A percentile compares a stretch with the other conserved stretches of the same genome.
Conservation (phyloP, 92 coral and sea anemone genomes). For the Palythoa grandis region DNA sequence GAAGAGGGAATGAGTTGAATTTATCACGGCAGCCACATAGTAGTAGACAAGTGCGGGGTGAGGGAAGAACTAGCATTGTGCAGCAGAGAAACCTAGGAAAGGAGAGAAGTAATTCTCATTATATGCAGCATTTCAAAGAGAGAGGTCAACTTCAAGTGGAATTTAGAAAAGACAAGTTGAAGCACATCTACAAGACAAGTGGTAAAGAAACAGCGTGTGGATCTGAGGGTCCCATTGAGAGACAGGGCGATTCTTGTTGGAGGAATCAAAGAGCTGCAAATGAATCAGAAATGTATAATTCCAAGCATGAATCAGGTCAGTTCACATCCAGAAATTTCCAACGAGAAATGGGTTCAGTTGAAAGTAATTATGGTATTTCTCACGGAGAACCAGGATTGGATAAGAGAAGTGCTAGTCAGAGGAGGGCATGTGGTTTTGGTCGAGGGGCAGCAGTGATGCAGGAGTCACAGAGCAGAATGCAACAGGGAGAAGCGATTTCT, state of each 20-base stretch:
- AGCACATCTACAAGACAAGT: neutral
- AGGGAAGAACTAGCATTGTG: neutral
- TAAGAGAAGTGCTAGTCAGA: neutral
- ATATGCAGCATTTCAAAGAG: neutral
- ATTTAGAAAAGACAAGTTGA: neutral
- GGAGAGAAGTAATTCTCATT: neutral
- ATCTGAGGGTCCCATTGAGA: neutral
- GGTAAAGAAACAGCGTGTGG: neutral
- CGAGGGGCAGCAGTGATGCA: too few species aligned
- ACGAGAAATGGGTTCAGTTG: neutral
- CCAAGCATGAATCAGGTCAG: neutral
- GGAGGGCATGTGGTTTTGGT: too few species aligned
- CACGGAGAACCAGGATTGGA: neutral
- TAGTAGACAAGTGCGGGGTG: neutral
- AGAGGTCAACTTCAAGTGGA: neutral
- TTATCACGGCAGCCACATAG: neutral
- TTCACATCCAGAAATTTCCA: neutral
- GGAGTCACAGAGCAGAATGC: too few species aligned
- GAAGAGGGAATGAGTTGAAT: neutral
- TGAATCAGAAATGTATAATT: neutral
- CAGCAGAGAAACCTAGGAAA: neutral
- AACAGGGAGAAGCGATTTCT: neutral
- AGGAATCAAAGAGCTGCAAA: neutral
- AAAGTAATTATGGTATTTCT: neutral
- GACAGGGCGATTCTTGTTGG: neutral